Evolutionary conservation across 2,888 invertebrate species (phyloP).

Genomic region (Allygus modestus): DNA sequence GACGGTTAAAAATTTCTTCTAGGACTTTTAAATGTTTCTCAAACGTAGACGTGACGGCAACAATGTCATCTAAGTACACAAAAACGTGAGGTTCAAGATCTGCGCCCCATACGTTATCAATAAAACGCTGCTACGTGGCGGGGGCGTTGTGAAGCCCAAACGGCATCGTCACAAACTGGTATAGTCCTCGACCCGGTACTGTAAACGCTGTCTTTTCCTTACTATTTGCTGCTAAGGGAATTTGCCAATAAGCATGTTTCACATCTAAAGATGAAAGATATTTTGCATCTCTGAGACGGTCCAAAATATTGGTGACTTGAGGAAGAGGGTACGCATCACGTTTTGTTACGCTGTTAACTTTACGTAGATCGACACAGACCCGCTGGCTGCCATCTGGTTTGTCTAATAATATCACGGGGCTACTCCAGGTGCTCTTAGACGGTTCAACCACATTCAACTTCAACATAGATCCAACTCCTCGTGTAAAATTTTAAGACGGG

Average conservation of each 20-base stretch:
- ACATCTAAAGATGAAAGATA: slow-evolving; percentile 64
- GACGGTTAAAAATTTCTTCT: slow-evolving; percentile 7
- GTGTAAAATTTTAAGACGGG: slow-evolving; percentile 63
- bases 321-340: slow-evolving; percentile 68
- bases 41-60: slow-evolving; percentile 61
- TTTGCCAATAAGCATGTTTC: slow-evolving; percentile 67
- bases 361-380: slow-evolving; percentile 66
- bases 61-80: slow-evolving; percentile 21
- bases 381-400: slow-evolving; percentile 67
- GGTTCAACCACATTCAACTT: slow-evolving; percentile 68
- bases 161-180: slow-evolving; percentile 26
- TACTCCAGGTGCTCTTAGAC: slow-evolving; percentile 69
- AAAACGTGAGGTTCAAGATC: slow-evolving; percentile 27
- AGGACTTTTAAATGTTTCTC: slow-evolving; percentile 24
- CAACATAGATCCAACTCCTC: slow-evolving; percentile 69
- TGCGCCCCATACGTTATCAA: background rate
- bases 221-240: slow-evolving; percentile 59
- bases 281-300: slow-evolving; percentile 62
- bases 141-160: slow-evolving; percentile 14
- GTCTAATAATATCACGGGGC: slow-evolving; percentile 68
- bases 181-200: slow-evolving; percentile 58
- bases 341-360: slow-evolving; percentile 66
- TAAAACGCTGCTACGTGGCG: slow-evolving; percentile 20
- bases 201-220: slow-evolving; percentile 68
- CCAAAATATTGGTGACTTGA: slow-evolving; percentile 64